Percentiles rank a stretch among this genome's conserved stretches.
These are phyloP conservation scores for Vombatus ursinus DNA, from an alignment of 2,113 vertebrate species.

Conservation along the genomic window DNA sequence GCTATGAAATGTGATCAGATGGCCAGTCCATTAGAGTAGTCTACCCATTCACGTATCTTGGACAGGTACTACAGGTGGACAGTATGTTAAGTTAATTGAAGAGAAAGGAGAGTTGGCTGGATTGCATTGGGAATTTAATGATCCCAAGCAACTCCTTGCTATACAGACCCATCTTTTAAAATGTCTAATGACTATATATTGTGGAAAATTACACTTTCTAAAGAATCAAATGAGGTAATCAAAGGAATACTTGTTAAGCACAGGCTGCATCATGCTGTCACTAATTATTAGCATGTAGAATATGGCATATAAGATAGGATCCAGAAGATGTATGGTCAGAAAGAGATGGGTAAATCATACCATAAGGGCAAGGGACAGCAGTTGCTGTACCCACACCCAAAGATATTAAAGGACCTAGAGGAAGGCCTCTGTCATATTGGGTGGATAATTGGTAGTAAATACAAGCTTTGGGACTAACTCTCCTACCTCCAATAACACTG, in stretches of 20 bases:
- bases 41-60: not conserved
- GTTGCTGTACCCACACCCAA: not conserved
- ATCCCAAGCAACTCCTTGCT: not conserved
- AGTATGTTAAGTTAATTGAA: not conserved
- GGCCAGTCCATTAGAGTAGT: not conserved
- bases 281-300: not conserved
- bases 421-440: not conserved
- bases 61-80: not conserved
- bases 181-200: not conserved
- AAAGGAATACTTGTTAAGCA: not conserved
- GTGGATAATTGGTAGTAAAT: not conserved
- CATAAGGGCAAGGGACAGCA: not conserved
- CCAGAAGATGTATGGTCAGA: not conserved
- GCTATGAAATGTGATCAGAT: not conserved
- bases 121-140: not conserved
- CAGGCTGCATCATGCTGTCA: not conserved
- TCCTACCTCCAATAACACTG: not conserved
- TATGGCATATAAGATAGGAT: not conserved
- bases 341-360: not conserved
- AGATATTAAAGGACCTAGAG: not conserved
- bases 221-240: not conserved
- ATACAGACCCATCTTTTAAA: not conserved
- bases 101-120: not conserved
- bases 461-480: not conserved
- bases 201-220: not conserved